phyloP scores from a whole-genome alignment of 2,113 vertebrate species.

The Notechis scutatus region DNA sequence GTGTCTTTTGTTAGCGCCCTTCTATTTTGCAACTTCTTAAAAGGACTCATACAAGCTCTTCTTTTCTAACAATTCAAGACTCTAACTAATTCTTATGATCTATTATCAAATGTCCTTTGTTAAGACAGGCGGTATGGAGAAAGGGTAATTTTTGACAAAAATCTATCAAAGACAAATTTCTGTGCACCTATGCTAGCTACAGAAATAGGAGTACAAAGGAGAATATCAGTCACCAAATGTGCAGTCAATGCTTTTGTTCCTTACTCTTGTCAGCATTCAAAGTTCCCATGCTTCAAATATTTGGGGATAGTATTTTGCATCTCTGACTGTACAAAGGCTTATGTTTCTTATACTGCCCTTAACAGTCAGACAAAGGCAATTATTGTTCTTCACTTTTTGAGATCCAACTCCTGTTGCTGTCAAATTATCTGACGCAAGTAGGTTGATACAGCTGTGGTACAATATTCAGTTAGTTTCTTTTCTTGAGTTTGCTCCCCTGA shows the following conservation, averaged over 20 bases:
- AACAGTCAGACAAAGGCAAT: background rate
- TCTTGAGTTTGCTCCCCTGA: background rate
- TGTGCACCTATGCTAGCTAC: background rate
- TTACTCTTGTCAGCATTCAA: background rate
- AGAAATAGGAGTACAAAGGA: background rate
- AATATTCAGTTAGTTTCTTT: background rate
- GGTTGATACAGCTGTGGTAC: background rate
- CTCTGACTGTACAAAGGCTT: background rate
- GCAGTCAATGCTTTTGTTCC: background rate
- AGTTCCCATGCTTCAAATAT: background rate
- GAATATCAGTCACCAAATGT: background rate
- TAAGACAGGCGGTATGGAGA: background rate
- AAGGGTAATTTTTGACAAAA: background rate
- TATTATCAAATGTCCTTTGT: background rate
- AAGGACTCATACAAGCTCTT: background rate
- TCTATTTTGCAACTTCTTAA: background rate
- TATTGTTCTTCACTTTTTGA: background rate
- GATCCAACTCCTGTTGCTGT: background rate
- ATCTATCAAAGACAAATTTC: background rate
- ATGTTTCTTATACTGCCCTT: background rate
- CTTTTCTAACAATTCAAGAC: background rate
- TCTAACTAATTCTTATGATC: background rate
- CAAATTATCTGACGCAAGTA: background rate
- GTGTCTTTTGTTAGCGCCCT: slow-evolving; percentile 9
- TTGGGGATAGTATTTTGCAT: background rate